These are phyloP conservation scores for Drosophila kuntzei DNA, from an alignment of 2,888 invertebrate species.

Conservation along the genomic window DNA sequence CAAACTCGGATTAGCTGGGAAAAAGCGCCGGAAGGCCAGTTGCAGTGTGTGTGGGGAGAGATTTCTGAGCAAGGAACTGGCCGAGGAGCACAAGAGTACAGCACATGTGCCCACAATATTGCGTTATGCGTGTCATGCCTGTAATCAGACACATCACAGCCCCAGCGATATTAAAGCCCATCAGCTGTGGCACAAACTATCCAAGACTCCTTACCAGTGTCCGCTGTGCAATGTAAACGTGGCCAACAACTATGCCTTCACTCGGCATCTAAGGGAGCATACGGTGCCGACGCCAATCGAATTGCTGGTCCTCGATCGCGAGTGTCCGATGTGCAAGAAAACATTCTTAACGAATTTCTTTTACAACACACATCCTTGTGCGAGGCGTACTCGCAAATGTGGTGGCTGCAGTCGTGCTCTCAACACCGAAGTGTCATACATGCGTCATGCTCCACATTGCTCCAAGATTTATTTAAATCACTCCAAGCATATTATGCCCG, in stretches of 20 bases:
- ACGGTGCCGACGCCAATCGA: constrained; percentile 58
- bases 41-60: constrained; percentile 80
- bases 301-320: constrained; percentile 78
- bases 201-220: constrained; percentile 86
- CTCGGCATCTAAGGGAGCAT: constrained; percentile 82
- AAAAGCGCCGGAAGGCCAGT: constrained; percentile 47
- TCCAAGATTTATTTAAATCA: constrained; percentile 75
- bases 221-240: constrained; percentile 83
- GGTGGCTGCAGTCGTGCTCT: constrained; percentile 81
- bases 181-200: constrained; percentile 85
- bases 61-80: constrained; percentile 73
- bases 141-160: constrained; percentile 85
- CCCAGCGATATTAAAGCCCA: constrained; percentile 85
- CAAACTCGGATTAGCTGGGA: constrained; percentile 7
- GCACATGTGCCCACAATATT: constrained; percentile 80
- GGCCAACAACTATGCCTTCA: constrained; percentile 75
- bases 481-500: constrained; percentile 78
- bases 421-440: constrained; percentile 74
- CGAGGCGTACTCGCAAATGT: constrained; percentile 80
- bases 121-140: constrained; percentile 86
- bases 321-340: constrained; percentile 82
- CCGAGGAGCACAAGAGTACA: constrained; percentile 74
- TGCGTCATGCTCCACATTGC: constrained; percentile 81
- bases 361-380: constrained; percentile 84
- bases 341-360: constrained; percentile 84